Percentiles rank a stretch among this genome's conserved stretches.
These are phyloP conservation scores for Carpatolechia fugitivella DNA, from an alignment of 2,888 invertebrate species.

Conservation along the genomic window DNA sequence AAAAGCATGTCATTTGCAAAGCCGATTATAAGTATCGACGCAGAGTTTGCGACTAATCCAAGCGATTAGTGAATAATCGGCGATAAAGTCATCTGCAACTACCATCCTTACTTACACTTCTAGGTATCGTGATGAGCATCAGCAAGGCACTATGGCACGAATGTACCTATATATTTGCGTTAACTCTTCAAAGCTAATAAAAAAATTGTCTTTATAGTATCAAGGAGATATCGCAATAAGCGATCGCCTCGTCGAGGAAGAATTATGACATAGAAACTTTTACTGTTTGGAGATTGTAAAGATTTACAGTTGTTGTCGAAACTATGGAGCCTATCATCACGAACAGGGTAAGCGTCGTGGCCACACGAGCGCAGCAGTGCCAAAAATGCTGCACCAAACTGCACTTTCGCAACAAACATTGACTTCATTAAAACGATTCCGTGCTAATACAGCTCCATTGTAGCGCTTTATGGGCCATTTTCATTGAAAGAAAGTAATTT, in stretches of 20 bases:
- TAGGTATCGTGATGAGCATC: slow-evolving; percentile 33
- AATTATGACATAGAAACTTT: slow-evolving; percentile 63
- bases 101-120: neutral
- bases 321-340: slow-evolving; percentile 63
- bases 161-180: slow-evolving; percentile 40
- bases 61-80: slow-evolving; percentile 2
- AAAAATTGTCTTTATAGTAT: slow-evolving; percentile 70
- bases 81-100: slow-evolving; percentile 2
- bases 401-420: slow-evolving; percentile 2
- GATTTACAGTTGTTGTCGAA: slow-evolving; percentile 41
- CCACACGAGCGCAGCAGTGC: slow-evolving; percentile 43
- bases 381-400: slow-evolving; percentile 37
- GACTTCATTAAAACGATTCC: neutral
- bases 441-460: slow-evolving; percentile 11
- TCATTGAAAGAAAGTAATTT: slow-evolving; percentile 30
- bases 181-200: slow-evolving; percentile 49
- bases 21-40: slow-evolving; percentile 5
- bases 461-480: slow-evolving; percentile 20
- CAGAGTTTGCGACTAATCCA: slow-evolving; percentile 9
- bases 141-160: slow-evolving; percentile 49
- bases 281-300: slow-evolving; percentile 49
- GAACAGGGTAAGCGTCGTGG: slow-evolving; percentile 67
- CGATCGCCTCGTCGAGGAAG: slow-evolving; percentile 57
- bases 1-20: slow-evolving; percentile 3
- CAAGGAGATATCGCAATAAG: slow-evolving; percentile 68